Percentiles rank a stretch among this genome's conserved stretches.
phyloP scores from a whole-genome alignment of 2,113 vertebrate species.

The Charina bottae region DNA sequence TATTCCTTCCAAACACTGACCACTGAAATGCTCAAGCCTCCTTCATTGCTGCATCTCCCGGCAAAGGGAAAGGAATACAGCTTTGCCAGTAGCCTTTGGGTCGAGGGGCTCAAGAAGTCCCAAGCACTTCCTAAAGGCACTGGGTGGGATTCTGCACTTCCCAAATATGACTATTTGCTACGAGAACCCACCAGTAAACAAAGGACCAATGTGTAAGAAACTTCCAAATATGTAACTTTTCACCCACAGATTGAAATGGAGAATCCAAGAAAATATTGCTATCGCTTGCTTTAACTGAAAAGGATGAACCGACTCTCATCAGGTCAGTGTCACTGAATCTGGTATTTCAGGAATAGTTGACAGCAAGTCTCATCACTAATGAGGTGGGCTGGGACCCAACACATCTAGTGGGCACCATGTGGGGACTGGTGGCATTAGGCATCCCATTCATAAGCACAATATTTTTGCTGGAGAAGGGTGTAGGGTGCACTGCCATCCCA shows the following conservation, averaged over 20 bases:
- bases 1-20: not conserved
- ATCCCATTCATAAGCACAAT: slow-evolving; percentile 1
- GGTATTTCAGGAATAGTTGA: not conserved
- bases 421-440: not conserved
- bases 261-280: not conserved
- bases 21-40: not conserved
- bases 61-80: not conserved
- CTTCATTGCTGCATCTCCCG: not conserved
- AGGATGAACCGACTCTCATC: not conserved
- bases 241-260: not conserved
- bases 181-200: not conserved
- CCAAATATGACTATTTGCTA: not conserved
- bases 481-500: not conserved
- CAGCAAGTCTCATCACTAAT: not conserved
- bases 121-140: not conserved
- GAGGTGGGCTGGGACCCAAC: not conserved
- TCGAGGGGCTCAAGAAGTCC: not conserved
- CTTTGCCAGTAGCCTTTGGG: not conserved
- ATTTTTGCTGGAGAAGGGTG: not conserved
- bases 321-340: not conserved
- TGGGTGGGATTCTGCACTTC: not conserved
- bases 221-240: not conserved
- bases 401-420: not conserved
- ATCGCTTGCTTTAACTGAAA: not conserved
- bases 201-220: not conserved